Conservation (phyloP, 1,140 invertebrate genomes). For the Dryas iulia region DNA sequence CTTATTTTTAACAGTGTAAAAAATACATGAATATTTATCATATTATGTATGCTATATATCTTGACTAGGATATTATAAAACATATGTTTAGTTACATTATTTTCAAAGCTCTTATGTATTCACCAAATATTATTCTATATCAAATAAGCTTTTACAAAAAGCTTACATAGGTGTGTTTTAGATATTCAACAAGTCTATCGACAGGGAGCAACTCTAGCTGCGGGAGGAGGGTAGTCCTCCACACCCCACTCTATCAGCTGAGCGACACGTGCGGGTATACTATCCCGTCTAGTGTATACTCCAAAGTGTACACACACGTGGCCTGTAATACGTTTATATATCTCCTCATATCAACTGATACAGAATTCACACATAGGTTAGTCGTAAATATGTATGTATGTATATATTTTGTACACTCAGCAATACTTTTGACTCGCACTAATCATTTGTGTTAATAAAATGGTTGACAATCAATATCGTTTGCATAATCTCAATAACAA, state of each 20-base stretch:
- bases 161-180: neutral
- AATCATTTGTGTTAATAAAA: neutral
- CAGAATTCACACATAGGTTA: neutral
- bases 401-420: neutral
- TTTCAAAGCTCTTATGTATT: neutral
- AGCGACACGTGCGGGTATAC: constrained; percentile 60
- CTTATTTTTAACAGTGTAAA: no score
- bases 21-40: no score
- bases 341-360: neutral
- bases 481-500: neutral
- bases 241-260: constrained; percentile 67
- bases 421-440: neutral
- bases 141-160: neutral
- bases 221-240: constrained; percentile 45
- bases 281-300: constrained; percentile 30
- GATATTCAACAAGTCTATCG: neutral
- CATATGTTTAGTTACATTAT: neutral
- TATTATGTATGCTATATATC: no score
- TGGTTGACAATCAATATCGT: neutral
- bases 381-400: neutral
- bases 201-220: constrained; percentile 22
- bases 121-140: neutral
- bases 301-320: neutral
- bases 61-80: no score
- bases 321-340: neutral